phyloP scores from a whole-genome alignment of 2,113 vertebrate species.

The Cheilinus undulatus region DNA sequence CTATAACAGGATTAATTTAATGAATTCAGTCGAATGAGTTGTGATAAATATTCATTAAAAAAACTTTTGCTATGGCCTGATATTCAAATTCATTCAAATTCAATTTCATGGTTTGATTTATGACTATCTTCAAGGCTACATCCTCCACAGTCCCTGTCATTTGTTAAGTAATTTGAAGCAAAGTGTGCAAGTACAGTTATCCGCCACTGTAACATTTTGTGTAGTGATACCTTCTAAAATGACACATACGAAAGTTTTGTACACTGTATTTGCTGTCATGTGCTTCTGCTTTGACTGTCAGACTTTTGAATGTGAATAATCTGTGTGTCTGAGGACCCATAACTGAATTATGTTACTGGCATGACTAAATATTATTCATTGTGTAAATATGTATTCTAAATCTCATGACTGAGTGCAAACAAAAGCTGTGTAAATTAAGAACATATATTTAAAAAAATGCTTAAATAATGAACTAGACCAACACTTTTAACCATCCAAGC shows the following conservation, averaged over 20 bases:
- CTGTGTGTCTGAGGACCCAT: conserved; percentile 28
- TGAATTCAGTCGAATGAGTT: not conserved
- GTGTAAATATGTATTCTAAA: conserved; percentile 55
- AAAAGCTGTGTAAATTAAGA: conserved; percentile 22
- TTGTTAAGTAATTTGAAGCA: conserved; percentile 45
- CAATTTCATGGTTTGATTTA: not conserved
- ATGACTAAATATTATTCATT: conserved; percentile 52
- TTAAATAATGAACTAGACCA: conserved; percentile 2
- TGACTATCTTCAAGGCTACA: not conserved
- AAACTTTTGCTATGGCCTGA: too few species aligned
- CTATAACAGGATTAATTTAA: too few species aligned
- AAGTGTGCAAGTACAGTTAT: conserved; percentile 31
- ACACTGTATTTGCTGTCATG: conserved; percentile 40
- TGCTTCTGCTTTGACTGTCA: conserved; percentile 40
- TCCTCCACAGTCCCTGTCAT: not conserved
- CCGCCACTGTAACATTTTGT: conserved; percentile 6
- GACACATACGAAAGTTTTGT: conserved; percentile 36
- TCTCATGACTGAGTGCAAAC: conserved; percentile 22
- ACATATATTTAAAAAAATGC: conserved; percentile 8
- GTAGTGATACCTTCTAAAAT: conserved; percentile 27
- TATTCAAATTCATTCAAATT: conserved; percentile 6
- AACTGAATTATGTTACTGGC: conserved; percentile 34
- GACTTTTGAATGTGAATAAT: conserved; percentile 58
- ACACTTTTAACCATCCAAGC: conserved; percentile 29
- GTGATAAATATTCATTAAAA: not conserved